Evolutionary conservation across 2,888 invertebrate genomes (phyloP), one percentile per base, ranked within the genome.

Genomic region (Drosophila kuntzei): DNA sequence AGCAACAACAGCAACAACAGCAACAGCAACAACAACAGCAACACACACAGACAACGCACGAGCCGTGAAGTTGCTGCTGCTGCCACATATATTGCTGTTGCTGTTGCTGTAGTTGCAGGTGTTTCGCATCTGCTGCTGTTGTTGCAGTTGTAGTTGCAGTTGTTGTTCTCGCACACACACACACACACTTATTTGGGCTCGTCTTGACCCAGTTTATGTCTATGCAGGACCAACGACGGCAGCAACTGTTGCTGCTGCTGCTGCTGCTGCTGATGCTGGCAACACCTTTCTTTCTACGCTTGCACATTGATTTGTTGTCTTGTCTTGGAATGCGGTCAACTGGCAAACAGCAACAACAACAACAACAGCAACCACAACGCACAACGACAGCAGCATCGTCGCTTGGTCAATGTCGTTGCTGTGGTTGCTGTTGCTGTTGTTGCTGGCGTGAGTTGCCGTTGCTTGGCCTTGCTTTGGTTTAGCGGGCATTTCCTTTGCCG

Each of bases 401-500:
- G 71, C 71, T 61, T 82, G 82, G 86, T 85, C 82, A 82, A 82
- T 82, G 82, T 82, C 86, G 86, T 9, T 51, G 53, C 27, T 55
- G 65, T 16, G 5, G 36, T 8, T 51, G 51, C 14, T 60, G 51
- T n/a, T 51, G 51, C 0, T 47, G 61, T 9, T 55, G 61, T 9
- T 66, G 54, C 34, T 59, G 50, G 20, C 74, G 65, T 22, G 18
- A 61, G 60, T 73, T 81, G 72, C 85, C 81, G 87, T 87, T 84
- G 79, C 63, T 83, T 85, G 84, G 84, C 84, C 84, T 85, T 85
- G 84, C 84, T 80, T 79, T 64, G 68, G 58, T 60, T 72, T 65
- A 83, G 80, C 82, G 53, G 71, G 82, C 86, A 71, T 80, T 83
- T 86, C 80, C 86, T 86, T 73, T 75, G 82, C 86, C 79, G 77